Base-by-base conservation (phyloP, 2,888 invertebrate species). In the Heteromurus nitidus region DNA sequence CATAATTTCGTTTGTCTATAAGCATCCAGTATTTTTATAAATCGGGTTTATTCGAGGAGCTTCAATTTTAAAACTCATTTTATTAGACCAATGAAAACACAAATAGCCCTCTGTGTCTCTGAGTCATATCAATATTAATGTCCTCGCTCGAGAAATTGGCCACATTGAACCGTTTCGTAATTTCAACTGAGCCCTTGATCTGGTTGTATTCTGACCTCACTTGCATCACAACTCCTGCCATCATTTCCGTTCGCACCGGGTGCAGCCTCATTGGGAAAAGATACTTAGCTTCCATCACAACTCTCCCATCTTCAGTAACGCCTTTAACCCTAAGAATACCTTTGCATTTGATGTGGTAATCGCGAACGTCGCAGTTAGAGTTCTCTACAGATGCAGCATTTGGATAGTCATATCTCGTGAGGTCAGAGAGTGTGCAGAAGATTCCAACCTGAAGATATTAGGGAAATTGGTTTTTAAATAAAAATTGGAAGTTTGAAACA, bases 381-480 rank as follows among this genome's bases (percentile, higher is more conserved):
- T 68, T 82, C 20, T 74, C 68, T 26, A 55, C 11, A 44, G 22
- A 31, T 53, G 70, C 83, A 2, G 72, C 69, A 0, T 50, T 28
- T 16, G 83, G 83, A 62, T 83, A 83, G 31, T 80, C 76, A 53
- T 74, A 72, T 60, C 83, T 44, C 16, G 83, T 83, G 11, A 83
- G 65, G 18, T 83, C 83, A 0, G 80, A 83, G 3, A 83, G 44
- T 1, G 70, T 47, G 30, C 75, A 75, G 44, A 83, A 83, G 24
- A 83, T 75, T 26, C 75, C 83, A 18, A 83, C 70, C 80, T 83
- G 60, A 47, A n/a, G n/a, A n/a, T n/a, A n/a, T n/a, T n/a, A n/a
- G n/a, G n/a, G n/a, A n/a, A n/a, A 22, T 28, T 64, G 13, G 31
- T 64, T 64, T 64, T 7, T 28, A 26, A 30, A 3, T 55, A n/a